Evolutionary conservation across 2,888 invertebrate species (phyloP).

Genomic region (Drosophila stalkeri): DNA sequence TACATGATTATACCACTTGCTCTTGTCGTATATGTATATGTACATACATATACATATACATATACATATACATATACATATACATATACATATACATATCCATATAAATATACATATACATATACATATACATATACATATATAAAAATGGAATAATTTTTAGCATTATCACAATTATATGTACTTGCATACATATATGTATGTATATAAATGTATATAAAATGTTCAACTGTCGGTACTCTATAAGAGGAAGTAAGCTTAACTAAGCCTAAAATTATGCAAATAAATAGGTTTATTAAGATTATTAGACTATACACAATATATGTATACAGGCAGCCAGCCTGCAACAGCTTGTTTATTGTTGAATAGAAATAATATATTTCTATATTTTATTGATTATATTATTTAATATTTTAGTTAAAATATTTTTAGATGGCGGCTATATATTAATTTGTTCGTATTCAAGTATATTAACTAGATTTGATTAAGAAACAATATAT

Average conservation of each 20-base stretch:
- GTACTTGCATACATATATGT: background rate
- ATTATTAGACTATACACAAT: background rate
- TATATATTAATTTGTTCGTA: background rate
- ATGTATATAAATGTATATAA: background rate
- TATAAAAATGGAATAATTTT: background rate
- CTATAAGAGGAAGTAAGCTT: background rate
- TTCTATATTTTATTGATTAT: background rate
- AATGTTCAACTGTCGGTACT: background rate
- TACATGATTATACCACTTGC: background rate
- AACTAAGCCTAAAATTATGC: slow-evolving; percentile 1
- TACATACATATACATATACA: background rate
- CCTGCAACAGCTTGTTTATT: background rate
- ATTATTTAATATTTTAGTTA: too few species aligned
- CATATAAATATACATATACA: slow-evolving; percentile 48
- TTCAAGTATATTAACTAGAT: too few species aligned
- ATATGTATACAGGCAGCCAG: background rate
- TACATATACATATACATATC: background rate
- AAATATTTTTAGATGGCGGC: background rate
- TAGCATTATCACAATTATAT: background rate
- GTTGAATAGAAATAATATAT: background rate
- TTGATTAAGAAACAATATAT: too few species aligned
- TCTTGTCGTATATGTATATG: too few species aligned
- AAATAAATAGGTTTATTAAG: background rate
- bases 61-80: background rate
- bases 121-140: background rate